phyloP scores from a whole-genome alignment of 1,140 invertebrate species.

The Zaprionus capensis region DNA sequence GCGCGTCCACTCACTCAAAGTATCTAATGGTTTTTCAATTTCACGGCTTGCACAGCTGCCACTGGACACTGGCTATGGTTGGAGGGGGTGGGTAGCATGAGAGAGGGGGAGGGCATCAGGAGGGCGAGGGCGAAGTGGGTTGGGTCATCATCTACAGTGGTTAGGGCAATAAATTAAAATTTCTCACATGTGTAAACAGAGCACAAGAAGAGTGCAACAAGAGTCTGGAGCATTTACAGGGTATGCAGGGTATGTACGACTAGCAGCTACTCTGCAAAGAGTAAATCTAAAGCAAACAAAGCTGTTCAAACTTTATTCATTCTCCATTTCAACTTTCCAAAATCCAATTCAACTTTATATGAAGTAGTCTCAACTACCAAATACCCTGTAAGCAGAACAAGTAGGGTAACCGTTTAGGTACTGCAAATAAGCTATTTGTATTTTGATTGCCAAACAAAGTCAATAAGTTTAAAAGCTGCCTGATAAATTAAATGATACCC shows the following conservation, averaged over 20 bases:
- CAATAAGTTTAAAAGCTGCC: not conserved
- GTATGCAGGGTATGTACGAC: not conserved
- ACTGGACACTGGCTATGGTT: conserved; percentile 2
- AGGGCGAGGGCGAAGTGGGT: not conserved
- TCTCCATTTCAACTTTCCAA: too few species aligned
- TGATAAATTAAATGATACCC: not conserved
- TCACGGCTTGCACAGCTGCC: conserved; percentile 28
- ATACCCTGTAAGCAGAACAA: not conserved
- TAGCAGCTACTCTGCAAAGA: not conserved
- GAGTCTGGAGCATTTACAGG: not conserved
- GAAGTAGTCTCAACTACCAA: not conserved
- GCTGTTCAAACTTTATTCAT: too few species aligned
- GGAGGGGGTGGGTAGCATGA: too few species aligned
- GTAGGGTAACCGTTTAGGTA: not conserved
- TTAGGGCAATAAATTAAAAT: conserved; percentile 36
- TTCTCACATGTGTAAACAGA: conserved; percentile 25
- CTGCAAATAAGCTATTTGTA: not conserved
- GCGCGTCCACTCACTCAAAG: conserved; percentile 10
- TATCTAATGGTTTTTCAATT: conserved; percentile 73
- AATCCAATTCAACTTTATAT: too few species aligned
- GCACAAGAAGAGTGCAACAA: not conserved
- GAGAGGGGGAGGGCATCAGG: not conserved
- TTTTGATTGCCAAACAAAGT: too few species aligned
- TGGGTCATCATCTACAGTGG: conserved; percentile 10
- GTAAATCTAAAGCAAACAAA: too few species aligned